Conservation (phyloP, 2,797 vertebrate genomes). For the Loris lydekkerianus region DNA sequence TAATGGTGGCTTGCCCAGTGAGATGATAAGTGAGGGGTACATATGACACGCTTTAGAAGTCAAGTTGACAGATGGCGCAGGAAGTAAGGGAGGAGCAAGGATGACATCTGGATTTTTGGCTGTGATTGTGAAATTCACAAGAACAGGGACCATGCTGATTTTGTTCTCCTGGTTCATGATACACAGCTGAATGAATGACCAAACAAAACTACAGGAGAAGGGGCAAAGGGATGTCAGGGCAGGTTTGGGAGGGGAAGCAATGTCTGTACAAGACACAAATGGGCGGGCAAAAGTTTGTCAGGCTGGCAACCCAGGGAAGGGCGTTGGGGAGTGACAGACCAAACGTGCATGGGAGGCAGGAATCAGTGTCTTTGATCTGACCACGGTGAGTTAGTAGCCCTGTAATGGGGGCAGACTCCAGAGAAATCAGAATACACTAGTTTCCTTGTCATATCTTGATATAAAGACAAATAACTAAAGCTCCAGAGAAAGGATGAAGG, state of each 20-base stretch:
- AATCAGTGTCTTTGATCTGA: not conserved
- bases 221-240: not conserved
- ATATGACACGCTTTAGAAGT: not conserved
- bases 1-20: not conserved
- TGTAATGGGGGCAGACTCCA: not conserved
- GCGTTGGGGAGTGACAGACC: not conserved
- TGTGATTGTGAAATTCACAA: not conserved
- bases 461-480: constrained; percentile 5
- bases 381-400: not conserved
- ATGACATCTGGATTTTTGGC: not conserved
- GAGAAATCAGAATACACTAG: not conserved
- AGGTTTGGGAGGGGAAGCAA: not conserved
- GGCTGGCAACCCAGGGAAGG: not conserved
- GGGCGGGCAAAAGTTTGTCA: not conserved
- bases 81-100: not conserved
- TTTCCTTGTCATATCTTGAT: not conserved
- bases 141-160: not conserved
- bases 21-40: not conserved
- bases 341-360: not conserved
- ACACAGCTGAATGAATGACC: not conserved
- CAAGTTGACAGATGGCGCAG: not conserved
- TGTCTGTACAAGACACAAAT: fast-evolving
- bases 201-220: not conserved
- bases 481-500: not conserved
- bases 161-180: not conserved